Evolutionary conservation across 2,888 invertebrate genomes (phyloP), one percentile per base, ranked within the genome.

Genomic region (Hemaris fuciformis): DNA sequence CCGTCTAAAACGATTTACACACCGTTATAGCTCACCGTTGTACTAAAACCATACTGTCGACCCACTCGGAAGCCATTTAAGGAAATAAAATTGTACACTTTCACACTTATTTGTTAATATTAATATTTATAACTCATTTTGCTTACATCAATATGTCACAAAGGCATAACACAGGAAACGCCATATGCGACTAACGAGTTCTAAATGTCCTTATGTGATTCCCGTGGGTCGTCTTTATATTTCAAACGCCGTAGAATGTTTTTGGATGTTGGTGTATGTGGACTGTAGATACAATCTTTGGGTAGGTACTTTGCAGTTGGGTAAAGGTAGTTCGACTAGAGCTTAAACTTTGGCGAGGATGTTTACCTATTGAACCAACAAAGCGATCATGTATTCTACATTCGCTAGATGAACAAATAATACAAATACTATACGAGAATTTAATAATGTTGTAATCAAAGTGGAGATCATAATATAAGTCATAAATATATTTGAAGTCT

Each of bases 91-190:
- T 53, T 18, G 53, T 20, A 18, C 27, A 31, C 27, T 53, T 31
- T 53, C 53, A 53, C 53, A 53, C 53, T 15, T 18, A 31, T 53
- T 53, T 53, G 53, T 53, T 31, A 53, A 53, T 53, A 18, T 45
- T 45, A 45, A 45, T 45, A 45, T 45, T 22, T 3, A 53, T 53
- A 31, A 18, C 27, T 27, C 2, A 27, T 27, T 53, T 15, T 27
- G 10, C 18, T 18, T 15, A 4, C 53, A 15, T 10, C 18, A 1
- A 31, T 53, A 18, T 53, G 27, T 53, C 53, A 53, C 15, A 18
- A 15, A 31, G 27, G 15, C 27, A 8, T 18, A n/a, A 10, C 53
- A 10, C 27, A 18, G 31, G 53, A 53, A 31, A 10, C 31, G 27
- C 31, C 27, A 13, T 31, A 31, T 53, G 10, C 2, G 53, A 31